Conservation (phyloP, 2,888 invertebrate species). For the Lymantria dispar region DNA sequence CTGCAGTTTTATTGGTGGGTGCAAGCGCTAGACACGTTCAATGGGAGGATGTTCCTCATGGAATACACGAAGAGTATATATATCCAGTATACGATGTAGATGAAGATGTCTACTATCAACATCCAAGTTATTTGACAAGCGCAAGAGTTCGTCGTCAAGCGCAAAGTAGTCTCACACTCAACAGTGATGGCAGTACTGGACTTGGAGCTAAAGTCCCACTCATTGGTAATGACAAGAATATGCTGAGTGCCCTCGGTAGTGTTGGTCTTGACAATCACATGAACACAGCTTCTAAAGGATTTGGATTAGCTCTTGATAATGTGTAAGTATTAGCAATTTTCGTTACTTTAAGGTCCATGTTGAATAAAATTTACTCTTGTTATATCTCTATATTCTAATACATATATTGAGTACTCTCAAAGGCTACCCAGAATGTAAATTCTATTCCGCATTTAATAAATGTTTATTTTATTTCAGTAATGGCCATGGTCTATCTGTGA, state of each 20-base stretch:
- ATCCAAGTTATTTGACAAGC: neutral
- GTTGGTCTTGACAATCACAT: slow-evolving; percentile 7
- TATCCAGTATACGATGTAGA: neutral
- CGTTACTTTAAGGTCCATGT: slow-evolving; percentile 15
- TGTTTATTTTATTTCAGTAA: slow-evolving; percentile 22
- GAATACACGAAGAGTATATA: slow-evolving; percentile 3
- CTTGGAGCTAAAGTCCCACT: slow-evolving; percentile 13
- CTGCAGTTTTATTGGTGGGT: no score
- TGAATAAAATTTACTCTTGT: no score
- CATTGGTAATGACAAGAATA: slow-evolving; percentile 10
- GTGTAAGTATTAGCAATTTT: slow-evolving; percentile 9
- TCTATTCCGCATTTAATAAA: neutral
- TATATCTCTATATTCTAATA: no score
- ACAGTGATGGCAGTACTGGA: slow-evolving; percentile 5
- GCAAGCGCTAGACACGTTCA: slow-evolving; percentile 14
- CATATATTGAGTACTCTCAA: no score
- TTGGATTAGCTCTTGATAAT: slow-evolving; percentile 18
- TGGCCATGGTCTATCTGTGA: slow-evolving; percentile 36
- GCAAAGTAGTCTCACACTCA: slow-evolving; percentile 7
- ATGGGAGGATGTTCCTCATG: slow-evolving; percentile 1
- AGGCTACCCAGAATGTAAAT: no score
- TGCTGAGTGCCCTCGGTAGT: slow-evolving; percentile 5
- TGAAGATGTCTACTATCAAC: neutral
- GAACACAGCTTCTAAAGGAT: slow-evolving; percentile 1
- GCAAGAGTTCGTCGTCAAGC: slow-evolving; percentile 17